A percentile compares a stretch with the other conserved stretches of the same genome.
phyloP scores from a whole-genome alignment of 2,888 invertebrate genomes.

The Tinea pellionella region DNA sequence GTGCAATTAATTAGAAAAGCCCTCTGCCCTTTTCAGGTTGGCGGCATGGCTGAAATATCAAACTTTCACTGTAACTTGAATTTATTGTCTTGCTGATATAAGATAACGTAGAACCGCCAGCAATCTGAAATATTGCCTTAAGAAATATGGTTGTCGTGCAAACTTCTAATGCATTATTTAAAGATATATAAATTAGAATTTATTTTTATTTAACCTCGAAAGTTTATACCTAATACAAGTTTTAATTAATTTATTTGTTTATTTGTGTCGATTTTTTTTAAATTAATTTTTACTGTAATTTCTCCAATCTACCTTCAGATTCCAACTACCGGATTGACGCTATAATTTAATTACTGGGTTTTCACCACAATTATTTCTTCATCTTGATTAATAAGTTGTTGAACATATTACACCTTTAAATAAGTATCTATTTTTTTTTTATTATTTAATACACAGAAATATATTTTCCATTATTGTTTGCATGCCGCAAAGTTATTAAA shows the following conservation, averaged over 20 bases:
- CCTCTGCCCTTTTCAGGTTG: background rate
- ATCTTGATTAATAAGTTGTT: too few species aligned
- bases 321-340: too few species aligned
- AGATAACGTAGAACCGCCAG: slow-evolving; percentile 2
- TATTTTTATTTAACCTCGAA: background rate
- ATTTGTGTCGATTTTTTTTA: too few species aligned
- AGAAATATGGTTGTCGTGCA: slow-evolving; percentile 8
- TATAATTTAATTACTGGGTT: too few species aligned
- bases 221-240: background rate
- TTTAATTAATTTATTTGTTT: background rate
- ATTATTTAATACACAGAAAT: too few species aligned
- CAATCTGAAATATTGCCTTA: slow-evolving; percentile 5
- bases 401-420: too few species aligned
- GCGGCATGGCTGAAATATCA: slow-evolving; percentile 3
- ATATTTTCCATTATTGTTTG: too few species aligned
- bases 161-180: background rate
- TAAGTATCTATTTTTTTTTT: too few species aligned
- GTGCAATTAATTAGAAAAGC: slow-evolving; percentile 38
- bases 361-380: too few species aligned
- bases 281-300: too few species aligned
- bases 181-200: background rate
- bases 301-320: too few species aligned
- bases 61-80: slow-evolving; percentile 32
- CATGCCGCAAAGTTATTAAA: too few species aligned
- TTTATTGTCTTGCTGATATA: slow-evolving; percentile 23